These are phyloP conservation scores for Camponotus vicinus DNA, from an alignment of 1,140 invertebrate genomes.

Conservation along the genomic window DNA sequence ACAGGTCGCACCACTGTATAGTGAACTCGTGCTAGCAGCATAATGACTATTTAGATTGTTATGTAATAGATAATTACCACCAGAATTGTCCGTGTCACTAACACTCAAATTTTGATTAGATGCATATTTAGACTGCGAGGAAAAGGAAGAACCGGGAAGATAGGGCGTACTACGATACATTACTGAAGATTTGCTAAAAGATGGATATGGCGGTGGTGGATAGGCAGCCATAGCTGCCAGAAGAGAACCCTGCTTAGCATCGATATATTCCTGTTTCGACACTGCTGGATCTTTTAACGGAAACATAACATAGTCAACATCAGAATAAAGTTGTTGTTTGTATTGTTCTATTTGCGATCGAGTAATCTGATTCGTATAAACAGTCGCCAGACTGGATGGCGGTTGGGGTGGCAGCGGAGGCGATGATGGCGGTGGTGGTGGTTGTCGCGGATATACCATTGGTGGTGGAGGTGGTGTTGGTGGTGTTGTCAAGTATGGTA, in stretches of 20 bases:
- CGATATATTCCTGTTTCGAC: slow-evolving; percentile 95
- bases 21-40: slow-evolving; percentile 84
- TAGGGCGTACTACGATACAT: slow-evolving; percentile 93
- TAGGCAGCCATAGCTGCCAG: slow-evolving; percentile 88
- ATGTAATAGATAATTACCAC: slow-evolving; percentile 74
- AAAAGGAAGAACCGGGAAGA: slow-evolving; percentile 88
- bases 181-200: slow-evolving; percentile 88
- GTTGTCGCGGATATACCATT: slow-evolving; percentile 83
- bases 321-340: slow-evolving; percentile 94
- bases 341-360: slow-evolving; percentile 93
- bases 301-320: slow-evolving; percentile 96
- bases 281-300: slow-evolving; percentile 95
- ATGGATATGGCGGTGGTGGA: slow-evolving; percentile 87
- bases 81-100: slow-evolving; percentile 76
- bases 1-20: slow-evolving; percentile 85
- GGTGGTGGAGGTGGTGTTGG: slow-evolving; percentile 86
- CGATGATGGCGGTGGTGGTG: slow-evolving; percentile 86
- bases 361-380: slow-evolving; percentile 90
- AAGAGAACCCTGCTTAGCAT: slow-evolving; percentile 92
- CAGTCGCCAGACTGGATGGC: slow-evolving; percentile 87
- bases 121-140: slow-evolving; percentile 89
- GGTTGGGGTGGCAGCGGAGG: slow-evolving; percentile 85
- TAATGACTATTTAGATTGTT: slow-evolving; percentile 83
- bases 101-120: slow-evolving; percentile 91
- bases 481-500: slow-evolving; percentile 88